phyloP scores from a whole-genome alignment of 1,140 invertebrate species.

The Cyrtorhinus lividipennis region DNA sequence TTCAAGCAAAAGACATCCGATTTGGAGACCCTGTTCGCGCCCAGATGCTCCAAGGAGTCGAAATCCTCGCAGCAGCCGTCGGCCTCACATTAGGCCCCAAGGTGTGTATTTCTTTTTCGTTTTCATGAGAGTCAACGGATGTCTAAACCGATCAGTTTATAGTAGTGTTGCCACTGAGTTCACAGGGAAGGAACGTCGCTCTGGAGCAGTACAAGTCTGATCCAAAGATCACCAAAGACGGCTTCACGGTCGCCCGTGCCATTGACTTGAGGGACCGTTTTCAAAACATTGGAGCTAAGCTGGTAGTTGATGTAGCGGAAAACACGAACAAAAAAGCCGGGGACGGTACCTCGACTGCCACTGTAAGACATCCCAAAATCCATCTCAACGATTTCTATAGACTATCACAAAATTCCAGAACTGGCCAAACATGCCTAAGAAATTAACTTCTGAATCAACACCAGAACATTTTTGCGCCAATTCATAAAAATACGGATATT shows the following conservation, averaged over 20 bases:
- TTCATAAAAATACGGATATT: no score
- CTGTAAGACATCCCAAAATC: constrained; percentile 31
- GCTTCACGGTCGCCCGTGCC: constrained; percentile 60
- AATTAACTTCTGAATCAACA: no score
- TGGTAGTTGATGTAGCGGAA: constrained; percentile 60
- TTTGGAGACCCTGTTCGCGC: constrained; percentile 14
- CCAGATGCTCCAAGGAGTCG: constrained; percentile 16
- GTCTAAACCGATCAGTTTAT: no score
- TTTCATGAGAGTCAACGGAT: background rate
- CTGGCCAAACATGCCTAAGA: no score
- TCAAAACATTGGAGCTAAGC: constrained; percentile 57
- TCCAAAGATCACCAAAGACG: constrained; percentile 64
- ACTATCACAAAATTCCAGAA: background rate
- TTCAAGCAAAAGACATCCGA: constrained; percentile 17
- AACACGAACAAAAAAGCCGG: constrained; percentile 63
- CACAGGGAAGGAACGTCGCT: constrained; percentile 56
- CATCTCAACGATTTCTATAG: background rate
- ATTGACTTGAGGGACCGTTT: constrained; percentile 59
- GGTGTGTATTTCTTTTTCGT: constrained; percentile 6
- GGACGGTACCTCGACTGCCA: constrained; percentile 60
- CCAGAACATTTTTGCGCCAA: no score
- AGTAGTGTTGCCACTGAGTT: no score
- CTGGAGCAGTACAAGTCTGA: constrained; percentile 58
- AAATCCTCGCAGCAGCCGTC: constrained; percentile 16
- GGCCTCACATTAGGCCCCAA: constrained; percentile 18